Conservation (phyloP, 2,113 vertebrate species). For the Ginglymostoma cirratum region DNA sequence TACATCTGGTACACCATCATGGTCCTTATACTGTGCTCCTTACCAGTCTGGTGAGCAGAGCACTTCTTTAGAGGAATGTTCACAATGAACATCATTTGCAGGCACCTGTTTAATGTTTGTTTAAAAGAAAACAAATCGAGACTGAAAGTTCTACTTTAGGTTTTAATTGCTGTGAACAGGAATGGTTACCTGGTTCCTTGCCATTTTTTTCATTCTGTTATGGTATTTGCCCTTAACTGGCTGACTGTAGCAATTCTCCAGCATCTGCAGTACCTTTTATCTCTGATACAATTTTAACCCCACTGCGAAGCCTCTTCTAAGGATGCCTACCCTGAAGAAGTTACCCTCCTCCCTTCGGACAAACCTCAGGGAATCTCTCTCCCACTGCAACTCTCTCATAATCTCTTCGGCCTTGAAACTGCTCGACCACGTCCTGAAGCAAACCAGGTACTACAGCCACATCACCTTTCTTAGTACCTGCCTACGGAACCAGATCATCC, state of each 20-base stretch:
- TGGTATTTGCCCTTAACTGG: neutral
- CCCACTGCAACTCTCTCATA: no score
- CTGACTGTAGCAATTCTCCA: neutral
- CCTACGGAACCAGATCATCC: no score
- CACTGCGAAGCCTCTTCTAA: no score
- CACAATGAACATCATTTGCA: neutral
- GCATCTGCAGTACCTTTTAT: no score
- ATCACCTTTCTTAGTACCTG: no score
- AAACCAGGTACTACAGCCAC: no score
- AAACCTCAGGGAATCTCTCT: no score
- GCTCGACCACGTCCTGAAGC: no score
- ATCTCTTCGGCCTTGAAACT: no score
- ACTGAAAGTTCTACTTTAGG: neutral
- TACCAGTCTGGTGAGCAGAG: neutral
- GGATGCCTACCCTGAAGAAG: no score
- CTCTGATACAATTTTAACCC: no score
- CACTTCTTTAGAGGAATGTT: neutral
- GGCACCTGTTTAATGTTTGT: neutral
- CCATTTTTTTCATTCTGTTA: neutral
- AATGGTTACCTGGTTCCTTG: neutral
- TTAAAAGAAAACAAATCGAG: neutral
- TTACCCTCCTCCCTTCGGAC: no score
- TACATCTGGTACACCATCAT: neutral
- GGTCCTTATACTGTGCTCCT: neutral
- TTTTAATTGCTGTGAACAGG: neutral